Percentiles rank a stretch among this genome's conserved stretches.
Conservation (phyloP, 2,113 vertebrate genomes). For the Peucedramus taeniatus region DNA sequence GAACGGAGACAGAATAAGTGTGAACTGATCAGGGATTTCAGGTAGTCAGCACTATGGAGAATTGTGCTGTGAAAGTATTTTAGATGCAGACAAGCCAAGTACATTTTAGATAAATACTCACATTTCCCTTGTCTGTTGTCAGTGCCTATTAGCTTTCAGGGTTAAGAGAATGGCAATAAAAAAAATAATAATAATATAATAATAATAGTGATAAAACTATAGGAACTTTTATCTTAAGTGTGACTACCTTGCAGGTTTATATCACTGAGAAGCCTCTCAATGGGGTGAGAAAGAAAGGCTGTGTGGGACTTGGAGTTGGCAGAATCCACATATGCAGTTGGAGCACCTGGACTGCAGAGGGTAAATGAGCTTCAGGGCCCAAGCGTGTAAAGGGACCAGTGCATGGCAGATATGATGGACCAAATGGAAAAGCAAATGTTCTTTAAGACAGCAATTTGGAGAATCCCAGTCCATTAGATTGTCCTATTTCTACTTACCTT, state of each 20-base stretch:
- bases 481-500: not conserved
- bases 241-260: not conserved
- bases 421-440: not conserved
- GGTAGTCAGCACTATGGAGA: not conserved
- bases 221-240: not conserved
- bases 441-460: not conserved
- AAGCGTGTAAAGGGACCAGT: not conserved
- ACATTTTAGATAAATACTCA: not conserved
- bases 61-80: not conserved
- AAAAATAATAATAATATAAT: not conserved
- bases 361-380: not conserved
- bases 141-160: not conserved
- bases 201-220: not conserved
- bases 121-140: not conserved
- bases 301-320: rapidly evolving
- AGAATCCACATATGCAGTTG: not conserved
- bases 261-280: not conserved
- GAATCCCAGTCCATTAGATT: not conserved
- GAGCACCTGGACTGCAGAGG: not conserved
- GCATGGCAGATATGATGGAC: not conserved
- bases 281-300: not conserved
- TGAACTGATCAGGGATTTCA: not conserved
- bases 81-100: not conserved
- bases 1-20: not conserved
- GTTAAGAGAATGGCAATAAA: not conserved